Evolutionary conservation across 2,888 invertebrate species (phyloP), one percentile per base, ranked within the genome.

Genomic region (Gari tellinella): DNA sequence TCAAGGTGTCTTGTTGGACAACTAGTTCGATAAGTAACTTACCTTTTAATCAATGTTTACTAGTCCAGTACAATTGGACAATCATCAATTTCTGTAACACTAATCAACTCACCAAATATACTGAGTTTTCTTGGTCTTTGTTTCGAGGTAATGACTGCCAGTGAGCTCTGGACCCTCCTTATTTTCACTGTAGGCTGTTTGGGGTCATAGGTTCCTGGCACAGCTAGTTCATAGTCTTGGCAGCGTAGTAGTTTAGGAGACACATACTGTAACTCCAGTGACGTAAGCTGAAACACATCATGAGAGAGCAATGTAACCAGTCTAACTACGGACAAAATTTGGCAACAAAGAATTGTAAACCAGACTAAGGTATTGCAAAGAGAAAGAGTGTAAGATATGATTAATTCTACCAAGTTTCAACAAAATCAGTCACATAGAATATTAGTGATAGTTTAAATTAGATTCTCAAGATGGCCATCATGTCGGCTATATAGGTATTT

Each of bases 201-300:
- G 0, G 99, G 99, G 88, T 96, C 96, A 91, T 99, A 99, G 38
- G 98, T 98, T 40, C 99, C 99, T 0, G 99, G 99, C 15, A 99
- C 99, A 0, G 99, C 98, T 51, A 99, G 93, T 92, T 99, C 97
- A 82, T 99, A 93, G 92, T 99, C 97, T 77, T 96, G 94, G 92
- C 98, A 98, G 74, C 95, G 94, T 66, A 97, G 93, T 83, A 99
- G 93, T 82, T 97, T 96, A 15, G 98, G 98, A 67, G 98, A 97
- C 10, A 99, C 99, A 92, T 99, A 99, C 90, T 99, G 98, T 56
- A 93, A 84, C 83, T 93, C 93, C 45, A 94, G 86, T 0, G 91
- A 90, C 1, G 91, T 92, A 73, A 92, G 79, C 92, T 92, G 88
- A 23, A 75, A 74, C 38, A 31, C 31, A 41, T 19, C 12, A 40